Evolutionary conservation across 2,797 vertebrate genomes (phyloP).

Genomic region (Lophotriccus pileatus): DNA sequence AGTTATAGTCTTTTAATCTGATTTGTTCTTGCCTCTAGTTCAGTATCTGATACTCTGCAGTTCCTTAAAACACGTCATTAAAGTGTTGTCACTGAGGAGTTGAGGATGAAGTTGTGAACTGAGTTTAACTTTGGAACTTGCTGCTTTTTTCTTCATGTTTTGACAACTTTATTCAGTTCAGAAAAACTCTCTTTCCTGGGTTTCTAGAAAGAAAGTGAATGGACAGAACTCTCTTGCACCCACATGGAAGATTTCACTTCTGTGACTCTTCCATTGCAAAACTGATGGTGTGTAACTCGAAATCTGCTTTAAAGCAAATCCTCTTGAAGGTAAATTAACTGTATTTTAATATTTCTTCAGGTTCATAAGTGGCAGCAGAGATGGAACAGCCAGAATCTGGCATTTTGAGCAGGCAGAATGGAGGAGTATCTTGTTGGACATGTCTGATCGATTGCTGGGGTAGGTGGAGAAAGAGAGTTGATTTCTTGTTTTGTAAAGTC

Average conservation of each 20-base stretch:
- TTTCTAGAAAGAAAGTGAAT: neutral
- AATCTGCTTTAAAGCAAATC: neutral
- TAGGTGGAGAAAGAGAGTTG: slow-evolving; percentile 49
- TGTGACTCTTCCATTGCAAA: neutral
- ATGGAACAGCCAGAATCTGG: slow-evolving; percentile 96
- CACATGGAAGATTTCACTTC: neutral
- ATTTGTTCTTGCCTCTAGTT: neutral
- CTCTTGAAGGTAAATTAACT: neutral
- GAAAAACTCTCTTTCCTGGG: neutral
- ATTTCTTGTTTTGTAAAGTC: neutral
- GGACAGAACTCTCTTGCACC: neutral
- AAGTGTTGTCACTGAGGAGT: neutral
- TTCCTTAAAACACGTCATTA: neutral
- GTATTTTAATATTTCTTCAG: slow-evolving; percentile 41
- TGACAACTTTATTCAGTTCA: neutral
- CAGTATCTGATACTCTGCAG: neutral
- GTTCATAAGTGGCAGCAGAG: slow-evolving; percentile 96
- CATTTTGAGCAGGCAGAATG: slow-evolving; percentile 89
- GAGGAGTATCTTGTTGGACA: slow-evolving; percentile 90
- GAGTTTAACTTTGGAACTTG: neutral
- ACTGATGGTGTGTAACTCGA: neutral
- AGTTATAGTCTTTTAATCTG: neutral
- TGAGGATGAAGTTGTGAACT: neutral
- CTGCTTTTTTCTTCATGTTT: neutral
- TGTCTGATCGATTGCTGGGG: slow-evolving; percentile 89